A percentile compares a stretch with the other conserved stretches of the same genome.
Evolutionary conservation across 1,140 invertebrate genomes (phyloP).

Genomic region (Helicoverpa armigera): DNA sequence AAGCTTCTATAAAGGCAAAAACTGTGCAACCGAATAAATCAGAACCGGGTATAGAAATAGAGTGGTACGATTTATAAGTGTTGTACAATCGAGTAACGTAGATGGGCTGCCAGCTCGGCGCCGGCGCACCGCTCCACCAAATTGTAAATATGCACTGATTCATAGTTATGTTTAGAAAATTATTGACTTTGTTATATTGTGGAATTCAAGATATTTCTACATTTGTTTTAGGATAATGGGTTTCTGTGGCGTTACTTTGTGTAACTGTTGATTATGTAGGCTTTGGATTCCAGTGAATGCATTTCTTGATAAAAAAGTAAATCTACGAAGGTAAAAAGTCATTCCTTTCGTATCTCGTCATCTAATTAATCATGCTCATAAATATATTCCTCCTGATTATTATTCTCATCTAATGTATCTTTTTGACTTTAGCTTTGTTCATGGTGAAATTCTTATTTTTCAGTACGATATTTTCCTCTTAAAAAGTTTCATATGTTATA

Average conservation of each 20-base stretch:
- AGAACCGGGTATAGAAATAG: conserved; percentile 38
- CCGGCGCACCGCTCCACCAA: conserved; percentile 50
- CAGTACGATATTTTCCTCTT: background rate
- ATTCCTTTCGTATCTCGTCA: too few species aligned
- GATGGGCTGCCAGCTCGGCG: conserved; percentile 44
- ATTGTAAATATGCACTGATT: conserved; percentile 57
- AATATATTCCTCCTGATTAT: too few species aligned
- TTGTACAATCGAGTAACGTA: conserved; percentile 42
- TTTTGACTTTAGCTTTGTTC: too few species aligned
- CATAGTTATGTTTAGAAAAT: conserved; percentile 56
- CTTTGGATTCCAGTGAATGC: background rate
- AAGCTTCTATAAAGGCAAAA: conserved; percentile 39
- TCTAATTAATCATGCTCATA: too few species aligned
- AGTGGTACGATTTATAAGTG: conserved; percentile 36
- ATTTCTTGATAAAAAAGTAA: too few species aligned
- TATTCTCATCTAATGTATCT: too few species aligned
- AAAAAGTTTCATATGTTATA: background rate
- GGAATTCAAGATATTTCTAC: conserved; percentile 33
- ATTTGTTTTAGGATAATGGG: conserved; percentile 24
- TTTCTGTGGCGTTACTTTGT: background rate
- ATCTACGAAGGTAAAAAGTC: too few species aligned
- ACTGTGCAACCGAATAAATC: conserved; percentile 36
- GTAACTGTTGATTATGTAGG: too few species aligned
- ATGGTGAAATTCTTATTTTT: too few species aligned
- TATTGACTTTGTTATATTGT: conserved; percentile 49